Base-by-base conservation (phyloP, 1,140 invertebrate species). In the Micrasema longulum region DNA sequence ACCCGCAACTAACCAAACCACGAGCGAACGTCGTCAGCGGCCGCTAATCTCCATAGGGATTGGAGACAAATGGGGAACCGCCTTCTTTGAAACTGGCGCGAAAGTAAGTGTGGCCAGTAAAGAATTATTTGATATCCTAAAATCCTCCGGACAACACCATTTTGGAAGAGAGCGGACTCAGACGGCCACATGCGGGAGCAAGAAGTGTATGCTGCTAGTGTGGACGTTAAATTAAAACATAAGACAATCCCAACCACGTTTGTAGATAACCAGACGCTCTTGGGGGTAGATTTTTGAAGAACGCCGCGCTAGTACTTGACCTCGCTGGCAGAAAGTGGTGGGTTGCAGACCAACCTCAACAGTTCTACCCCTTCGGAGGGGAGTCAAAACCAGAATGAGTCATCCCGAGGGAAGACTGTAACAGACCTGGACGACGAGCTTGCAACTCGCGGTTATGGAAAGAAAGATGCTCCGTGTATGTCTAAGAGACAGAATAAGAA, bases 241-340 rank as follows among this genome's bases (percentile, higher is more conserved):
- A 2, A 18, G 10, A 2, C 20, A 50, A 10, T 50, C 18, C 2
- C 5, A 3, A 22, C 47, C 18, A 10, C 11, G 10, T 20, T 50
- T 20, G 2, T 22, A 0, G 47, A 50, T 16, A 50, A 50, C 18
- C 14, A 22, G 2, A 50, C 47, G 10, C 47, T 50, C 5, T 20
- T 50, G 20, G 47, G 47, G 11, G 22, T 50, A 50, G 47, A 50
- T 50, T 50, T 18, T 10, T 50, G 1, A 20, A 50, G 20, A 20
- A 22, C 3, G 47, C 47, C 2, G 20, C 14, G 2, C 16, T 50
- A 20, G 20, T 50, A 1, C 1, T 50, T 14, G 18, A 50, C 9
- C 9, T 50, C 3, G 14, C 47, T 1, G 22, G n/a, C 5, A 22
- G 18, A 10, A 10, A 22, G 9, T 50, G 47, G 47, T 50, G 11